These are phyloP conservation scores for Limonius californicus DNA, from an alignment of 1,140 invertebrate species.

Conservation along the genomic window DNA sequence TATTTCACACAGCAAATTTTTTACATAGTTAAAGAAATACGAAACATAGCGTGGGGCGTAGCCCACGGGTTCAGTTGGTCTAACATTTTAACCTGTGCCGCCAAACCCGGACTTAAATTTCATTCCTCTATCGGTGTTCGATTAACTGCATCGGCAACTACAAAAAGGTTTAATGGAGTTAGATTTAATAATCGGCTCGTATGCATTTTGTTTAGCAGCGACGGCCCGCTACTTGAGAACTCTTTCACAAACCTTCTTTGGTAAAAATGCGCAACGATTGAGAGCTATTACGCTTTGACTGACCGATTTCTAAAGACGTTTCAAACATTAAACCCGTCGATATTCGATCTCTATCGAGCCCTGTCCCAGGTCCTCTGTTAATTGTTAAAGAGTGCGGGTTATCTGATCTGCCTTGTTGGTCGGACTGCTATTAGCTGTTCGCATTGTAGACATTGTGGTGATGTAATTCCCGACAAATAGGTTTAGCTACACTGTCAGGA, in stretches of 20 bases:
- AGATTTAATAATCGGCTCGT: not conserved
- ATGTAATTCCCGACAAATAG: not conserved
- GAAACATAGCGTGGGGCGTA: too few relatives aligned
- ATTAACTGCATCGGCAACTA: not conserved
- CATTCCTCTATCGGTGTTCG: too few relatives aligned
- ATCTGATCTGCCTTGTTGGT: conserved; percentile 1
- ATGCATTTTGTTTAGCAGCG: not conserved
- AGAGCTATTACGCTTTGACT: not conserved
- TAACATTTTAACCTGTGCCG: too few relatives aligned
- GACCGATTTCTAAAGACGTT: not conserved
- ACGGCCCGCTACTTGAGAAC: not conserved
- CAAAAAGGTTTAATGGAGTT: not conserved
- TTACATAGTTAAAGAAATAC: too few relatives aligned
- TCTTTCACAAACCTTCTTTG: not conserved
- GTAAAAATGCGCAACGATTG: not conserved
- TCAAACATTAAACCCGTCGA: not conserved
- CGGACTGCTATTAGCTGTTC: not conserved
- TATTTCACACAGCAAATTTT: too few relatives aligned
- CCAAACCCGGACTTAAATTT: too few relatives aligned
- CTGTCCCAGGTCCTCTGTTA: not conserved
- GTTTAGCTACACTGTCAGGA: too few relatives aligned
- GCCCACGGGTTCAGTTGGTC: too few relatives aligned
- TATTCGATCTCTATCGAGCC: conserved; percentile 1
- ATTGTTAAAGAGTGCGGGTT: not conserved
- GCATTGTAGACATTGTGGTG: not conserved